Evolutionary conservation across 2,888 invertebrate genomes (phyloP).

Genomic region (Tenodera sinensis): DNA sequence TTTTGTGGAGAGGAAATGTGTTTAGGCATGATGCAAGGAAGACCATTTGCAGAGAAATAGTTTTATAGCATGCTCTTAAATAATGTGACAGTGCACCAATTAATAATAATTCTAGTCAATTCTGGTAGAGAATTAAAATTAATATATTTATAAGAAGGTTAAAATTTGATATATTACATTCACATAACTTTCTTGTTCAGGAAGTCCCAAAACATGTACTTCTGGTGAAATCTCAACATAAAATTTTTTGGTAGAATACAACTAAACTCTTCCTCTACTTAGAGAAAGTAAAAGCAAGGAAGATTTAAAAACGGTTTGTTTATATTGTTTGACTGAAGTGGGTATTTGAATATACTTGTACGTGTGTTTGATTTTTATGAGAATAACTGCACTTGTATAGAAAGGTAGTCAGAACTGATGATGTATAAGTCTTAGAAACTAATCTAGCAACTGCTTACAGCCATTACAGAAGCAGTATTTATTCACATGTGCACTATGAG

Average conservation of each 20-base stretch:
- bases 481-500: slow-evolving; percentile 5
- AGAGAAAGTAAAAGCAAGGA: too few species aligned
- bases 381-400: not conserved
- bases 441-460: not conserved
- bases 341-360: not conserved
- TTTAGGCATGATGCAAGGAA: not conserved
- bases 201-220: too few species aligned
- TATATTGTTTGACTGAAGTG: not conserved
- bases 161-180: too few species aligned
- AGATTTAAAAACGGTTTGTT: not conserved
- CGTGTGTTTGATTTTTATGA: not conserved
- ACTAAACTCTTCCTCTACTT: too few species aligned
- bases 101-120: not conserved
- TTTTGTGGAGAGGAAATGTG: not conserved
- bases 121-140: not conserved
- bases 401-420: not conserved
- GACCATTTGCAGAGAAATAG: not conserved
- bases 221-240: too few species aligned
- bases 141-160: not conserved
- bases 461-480: not conserved
- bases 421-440: not conserved
- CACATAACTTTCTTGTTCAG: too few species aligned
- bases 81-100: not conserved
- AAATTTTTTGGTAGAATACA: too few species aligned
- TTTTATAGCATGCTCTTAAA: not conserved